These are phyloP conservation scores for Lacerta viridis DNA, from an alignment of 2,797 vertebrate genomes.

Conservation along the genomic window DNA sequence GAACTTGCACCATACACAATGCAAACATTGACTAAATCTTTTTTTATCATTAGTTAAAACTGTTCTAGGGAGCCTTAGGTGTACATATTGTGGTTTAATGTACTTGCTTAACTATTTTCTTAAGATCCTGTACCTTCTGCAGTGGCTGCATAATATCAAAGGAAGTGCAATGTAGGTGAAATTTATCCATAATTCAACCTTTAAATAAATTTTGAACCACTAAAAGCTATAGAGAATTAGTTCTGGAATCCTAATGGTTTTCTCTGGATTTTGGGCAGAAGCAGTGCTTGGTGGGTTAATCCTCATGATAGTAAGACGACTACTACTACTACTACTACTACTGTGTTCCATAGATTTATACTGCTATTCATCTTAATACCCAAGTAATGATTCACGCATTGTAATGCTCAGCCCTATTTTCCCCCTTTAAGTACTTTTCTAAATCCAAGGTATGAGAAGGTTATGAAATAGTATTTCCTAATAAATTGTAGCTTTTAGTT, in stretches of 20 bases:
- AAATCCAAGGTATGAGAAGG: not conserved
- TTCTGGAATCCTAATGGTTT: not conserved
- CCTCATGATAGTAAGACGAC: not conserved
- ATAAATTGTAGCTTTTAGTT: not conserved
- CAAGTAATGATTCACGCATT: conserved; percentile 14
- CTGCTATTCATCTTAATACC: conserved; percentile 48
- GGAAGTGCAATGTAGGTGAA: not conserved
- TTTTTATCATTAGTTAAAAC: not conserved
- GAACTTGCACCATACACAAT: not conserved
- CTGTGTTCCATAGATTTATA: not conserved
- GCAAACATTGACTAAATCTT: not conserved
- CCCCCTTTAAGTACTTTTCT: not conserved
- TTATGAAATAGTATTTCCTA: not conserved
- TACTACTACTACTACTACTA: too few species aligned
- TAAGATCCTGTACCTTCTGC: not conserved
- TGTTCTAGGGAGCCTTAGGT: not conserved
- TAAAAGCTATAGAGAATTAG: not conserved
- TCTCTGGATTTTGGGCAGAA: not conserved
- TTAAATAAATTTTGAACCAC: not conserved
- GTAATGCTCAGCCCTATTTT: fast-evolving
- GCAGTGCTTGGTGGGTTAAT: not conserved
- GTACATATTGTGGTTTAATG: not conserved
- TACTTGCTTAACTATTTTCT: not conserved
- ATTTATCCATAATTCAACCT: not conserved
- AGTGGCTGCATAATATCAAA: not conserved